These are phyloP conservation scores for Eucidaris tribuloides DNA, from an alignment of 35 echinoderm and acorn worm genomes.

Conservation along the genomic window DNA sequence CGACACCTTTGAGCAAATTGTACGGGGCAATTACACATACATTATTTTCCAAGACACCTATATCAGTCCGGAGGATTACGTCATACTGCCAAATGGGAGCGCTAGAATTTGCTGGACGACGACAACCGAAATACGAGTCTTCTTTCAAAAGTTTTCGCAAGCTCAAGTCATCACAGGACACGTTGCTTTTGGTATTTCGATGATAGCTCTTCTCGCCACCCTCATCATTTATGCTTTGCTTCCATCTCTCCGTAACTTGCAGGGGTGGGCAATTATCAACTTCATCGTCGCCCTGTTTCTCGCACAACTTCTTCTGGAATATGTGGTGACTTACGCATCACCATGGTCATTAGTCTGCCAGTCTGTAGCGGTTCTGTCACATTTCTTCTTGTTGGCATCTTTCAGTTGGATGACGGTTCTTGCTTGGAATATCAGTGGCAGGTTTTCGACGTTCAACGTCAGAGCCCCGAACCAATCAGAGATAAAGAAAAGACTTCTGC, in stretches of 20 bases:
- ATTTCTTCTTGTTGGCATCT: background rate
- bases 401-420: background rate
- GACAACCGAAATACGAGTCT: too few relatives aligned
- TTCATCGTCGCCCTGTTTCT: background rate
- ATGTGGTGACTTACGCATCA: background rate
- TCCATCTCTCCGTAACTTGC: background rate
- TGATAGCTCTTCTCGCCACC: background rate
- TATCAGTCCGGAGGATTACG: background rate
- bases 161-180: background rate
- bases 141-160: background rate
- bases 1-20: background rate
- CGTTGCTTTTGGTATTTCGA: background rate
- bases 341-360: background rate
- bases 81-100: background rate
- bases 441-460: background rate
- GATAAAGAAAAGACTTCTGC: background rate
- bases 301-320: background rate
- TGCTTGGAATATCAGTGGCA: background rate
- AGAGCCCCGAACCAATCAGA: background rate
- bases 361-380: background rate
- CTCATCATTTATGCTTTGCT: background rate
- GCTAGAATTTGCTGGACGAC: background rate
- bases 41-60: background rate
- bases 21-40: background rate
- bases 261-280: background rate